Conservation (phyloP, 2,113 vertebrate genomes). For the Melierax canorus region DNA sequence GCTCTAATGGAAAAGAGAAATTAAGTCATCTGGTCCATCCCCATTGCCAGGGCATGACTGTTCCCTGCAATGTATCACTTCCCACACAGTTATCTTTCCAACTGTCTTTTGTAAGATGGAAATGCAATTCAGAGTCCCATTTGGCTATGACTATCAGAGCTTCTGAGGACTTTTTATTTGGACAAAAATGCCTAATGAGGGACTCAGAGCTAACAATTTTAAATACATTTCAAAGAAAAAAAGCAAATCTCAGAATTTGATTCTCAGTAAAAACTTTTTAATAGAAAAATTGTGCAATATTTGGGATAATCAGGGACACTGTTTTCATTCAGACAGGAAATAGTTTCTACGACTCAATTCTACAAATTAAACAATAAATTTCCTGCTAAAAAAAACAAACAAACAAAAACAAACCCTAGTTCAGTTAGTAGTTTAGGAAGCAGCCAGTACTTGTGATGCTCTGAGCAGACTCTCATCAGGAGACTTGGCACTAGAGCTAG, state of each 20-base stretch:
- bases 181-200: neutral
- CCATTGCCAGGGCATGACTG: conserved; percentile 48
- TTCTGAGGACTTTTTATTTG: neutral
- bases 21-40: conserved; percentile 57
- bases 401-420: neutral
- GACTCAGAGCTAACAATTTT: neutral
- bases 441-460: neutral
- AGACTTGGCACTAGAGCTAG: neutral
- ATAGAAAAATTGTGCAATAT: neutral
- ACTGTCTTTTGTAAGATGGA: neutral
- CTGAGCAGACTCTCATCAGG: neutral
- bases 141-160: neutral
- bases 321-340: conserved; percentile 7
- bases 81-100: conserved; percentile 53
- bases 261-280: neutral
- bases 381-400: neutral
- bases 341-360: neutral
- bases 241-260: neutral
- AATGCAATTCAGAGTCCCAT: conserved; percentile 4
- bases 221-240: neutral
- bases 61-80: conserved; percentile 28
- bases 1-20: conserved; percentile 51
- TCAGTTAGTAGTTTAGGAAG: conserved; percentile 1
- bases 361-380: conserved; percentile 25
- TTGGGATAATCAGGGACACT: neutral